Base-by-base conservation (phyloP, 2,797 vertebrate species). In the Denticeps clupeoides region DNA sequence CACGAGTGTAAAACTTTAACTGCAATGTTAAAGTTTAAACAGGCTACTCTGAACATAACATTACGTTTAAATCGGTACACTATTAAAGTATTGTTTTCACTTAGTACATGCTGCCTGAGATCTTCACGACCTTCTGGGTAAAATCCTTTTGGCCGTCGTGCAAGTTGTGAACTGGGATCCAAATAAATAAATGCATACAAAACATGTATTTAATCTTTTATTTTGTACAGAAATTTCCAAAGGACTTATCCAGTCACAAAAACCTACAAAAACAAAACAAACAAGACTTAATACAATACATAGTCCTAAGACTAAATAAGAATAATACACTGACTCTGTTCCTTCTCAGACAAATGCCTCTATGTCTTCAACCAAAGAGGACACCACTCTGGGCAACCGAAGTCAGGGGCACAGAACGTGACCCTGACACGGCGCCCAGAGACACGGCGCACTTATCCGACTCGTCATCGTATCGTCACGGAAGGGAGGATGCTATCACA, bases 201-300 rank as follows among this genome's bases (percentile, higher is more conserved):
- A 16, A 8, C 59, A 59, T 45, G 62, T 79, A 79, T 82, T 70
- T 62, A 55, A 71, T 41, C 51, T 71, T 82, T 81, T 82, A 75
- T 82, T 83, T 81, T 81, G 66, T 81, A 82, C 79, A 83, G 71
- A 83, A 82, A 81, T 72, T 60, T 41, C 62, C 46, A 43, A 49
- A 33, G 45, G 22, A 65, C 19, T 56, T 61, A 69, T 71, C 59
- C 50, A 48, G 27, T 29, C 5, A 55, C 37, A 1, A 4, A 32
- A 4, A 53, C 24, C 10, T 41, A 23, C 4, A 18, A 9, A 19
- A 10, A 24, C 5, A 31, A 11, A 24, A 15, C 24, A 8, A 12
- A 28, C 3, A 19, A 10, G 1, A 28, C 25, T 7, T 3, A 35
- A 10, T 1, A 5, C 4, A 42, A 19, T 23, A 11, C 5, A 3